Evolutionary conservation across 2,113 vertebrate genomes (phyloP).

Genomic region (Pimephales promelas): DNA sequence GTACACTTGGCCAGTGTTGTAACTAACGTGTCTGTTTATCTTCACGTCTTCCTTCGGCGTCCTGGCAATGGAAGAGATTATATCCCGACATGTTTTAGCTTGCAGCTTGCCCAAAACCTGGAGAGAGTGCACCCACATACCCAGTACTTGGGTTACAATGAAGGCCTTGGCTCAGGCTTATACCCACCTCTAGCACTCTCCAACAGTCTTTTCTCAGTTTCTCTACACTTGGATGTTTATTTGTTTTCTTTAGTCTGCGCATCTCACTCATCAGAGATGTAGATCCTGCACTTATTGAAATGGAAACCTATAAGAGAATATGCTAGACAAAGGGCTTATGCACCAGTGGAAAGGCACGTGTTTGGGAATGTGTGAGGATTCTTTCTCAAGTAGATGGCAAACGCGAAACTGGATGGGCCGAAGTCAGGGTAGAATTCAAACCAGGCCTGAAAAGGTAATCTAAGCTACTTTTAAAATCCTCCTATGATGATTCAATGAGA

Average conservation of each 20-base stretch:
- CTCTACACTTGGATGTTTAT: conserved; percentile 5
- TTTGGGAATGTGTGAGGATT: conserved; percentile 36
- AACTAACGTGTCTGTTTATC: conserved; percentile 60
- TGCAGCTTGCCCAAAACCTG: conserved; percentile 48
- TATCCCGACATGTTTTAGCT: conserved; percentile 65
- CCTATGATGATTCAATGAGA: conserved; percentile 14
- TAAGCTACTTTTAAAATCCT: conserved; percentile 23
- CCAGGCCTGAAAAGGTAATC: conserved; percentile 1
- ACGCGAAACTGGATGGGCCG: background rate
- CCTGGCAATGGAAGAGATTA: conserved; percentile 58
- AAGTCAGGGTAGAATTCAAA: conserved; percentile 23
- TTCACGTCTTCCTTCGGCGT: conserved; percentile 52
- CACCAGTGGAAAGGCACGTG: conserved; percentile 39
- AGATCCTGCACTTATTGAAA: conserved; percentile 22
- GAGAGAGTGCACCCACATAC: conserved; percentile 34
- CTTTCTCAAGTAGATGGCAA: conserved; percentile 41
- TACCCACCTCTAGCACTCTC: background rate
- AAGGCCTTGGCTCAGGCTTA: conserved; percentile 22
- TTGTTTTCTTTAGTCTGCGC: conserved; percentile 32
- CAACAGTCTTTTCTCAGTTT: conserved; percentile 1
- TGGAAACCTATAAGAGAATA: conserved; percentile 7
- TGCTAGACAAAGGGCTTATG: conserved; percentile 5
- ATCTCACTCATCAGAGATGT: conserved; percentile 49
- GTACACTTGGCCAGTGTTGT: conserved; percentile 55
- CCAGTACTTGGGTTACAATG: conserved; percentile 30